Base-by-base conservation (phyloP, 2,113 vertebrate genomes). In the Phoenicopterus ruber region DNA sequence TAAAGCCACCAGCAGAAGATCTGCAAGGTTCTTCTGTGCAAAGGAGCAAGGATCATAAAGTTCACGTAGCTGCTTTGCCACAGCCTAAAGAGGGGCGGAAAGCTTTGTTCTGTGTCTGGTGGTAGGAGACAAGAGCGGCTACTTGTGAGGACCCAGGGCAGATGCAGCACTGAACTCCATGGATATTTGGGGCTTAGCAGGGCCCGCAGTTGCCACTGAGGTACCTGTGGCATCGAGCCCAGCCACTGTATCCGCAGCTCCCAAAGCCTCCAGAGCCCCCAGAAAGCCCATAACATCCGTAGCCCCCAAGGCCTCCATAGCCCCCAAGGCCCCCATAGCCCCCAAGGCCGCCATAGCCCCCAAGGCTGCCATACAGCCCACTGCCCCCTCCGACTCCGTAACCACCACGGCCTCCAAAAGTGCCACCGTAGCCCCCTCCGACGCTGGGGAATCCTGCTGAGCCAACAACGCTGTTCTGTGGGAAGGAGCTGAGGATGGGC, bases 321-420 rank as follows among this genome's bases (percentile, higher is more conserved):
- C 52, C 21, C 0, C 73, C 59, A 1, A 2, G 38, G 11, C 58
- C 73, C 0, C 26, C 44, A 4, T 4, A 32, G 26, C 73, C n/a
- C 0, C 73, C 42, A 55, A 7, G 17, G 25, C 49, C 36, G 0
- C 70, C 69, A 14, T 10, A 21, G 6, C 42, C 42, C 15, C 42
- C 42, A 44, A 44, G 15, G 15, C 11, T 44, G 42, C 42, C 42
- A 44, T 15, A n/a, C n/a, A n/a, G n/a, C n/a, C n/a, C n/a, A n/a
- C n/a, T n/a, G n/a, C n/a, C n/a, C n/a, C n/a, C n/a, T n/a, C n/a
- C n/a, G n/a, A n/a, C n/a, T n/a, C n/a, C n/a, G n/a, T n/a, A n/a
- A n/a, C n/a, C n/a, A n/a, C n/a, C n/a, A n/a, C n/a, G n/a, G n/a
- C n/a, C n/a, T n/a, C n/a, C n/a, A n/a, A n/a, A n/a, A n/a, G n/a